Percentiles rank a stretch among this genome's conserved stretches.
Evolutionary conservation across 2,113 vertebrate species (phyloP).

Genomic region (Psephotus haematonotus): DNA sequence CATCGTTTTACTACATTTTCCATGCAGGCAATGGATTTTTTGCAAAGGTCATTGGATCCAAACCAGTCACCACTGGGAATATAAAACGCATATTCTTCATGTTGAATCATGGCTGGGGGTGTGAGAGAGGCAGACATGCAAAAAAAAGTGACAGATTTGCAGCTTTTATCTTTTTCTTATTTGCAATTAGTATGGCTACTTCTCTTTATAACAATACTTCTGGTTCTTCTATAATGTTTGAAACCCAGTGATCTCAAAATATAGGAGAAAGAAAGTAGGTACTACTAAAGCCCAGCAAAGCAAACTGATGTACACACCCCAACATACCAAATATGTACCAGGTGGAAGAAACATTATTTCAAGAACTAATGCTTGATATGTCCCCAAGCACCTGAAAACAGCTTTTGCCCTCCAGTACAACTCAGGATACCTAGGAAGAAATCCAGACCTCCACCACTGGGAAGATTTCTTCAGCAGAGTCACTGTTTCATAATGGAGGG

Average conservation of each 20-base stretch:
- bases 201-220: neutral
- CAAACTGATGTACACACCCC: rapidly evolving
- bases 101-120: neutral
- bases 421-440: neutral
- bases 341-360: neutral
- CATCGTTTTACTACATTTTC: conserved; percentile 58
- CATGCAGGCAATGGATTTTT: conserved; percentile 24
- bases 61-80: conserved; percentile 29
- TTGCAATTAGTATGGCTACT: neutral
- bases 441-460: neutral
- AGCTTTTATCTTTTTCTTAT: neutral
- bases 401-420: neutral
- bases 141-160: neutral
- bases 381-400: neutral
- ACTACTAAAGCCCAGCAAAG: neutral
- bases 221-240: neutral
- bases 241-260: neutral
- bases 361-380: neutral
- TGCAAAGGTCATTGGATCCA: conserved; percentile 44
- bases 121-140: neutral
- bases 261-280: neutral
- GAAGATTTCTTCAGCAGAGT: neutral
- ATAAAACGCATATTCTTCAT: conserved; percentile 4
- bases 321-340: neutral
- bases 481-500: rapidly evolving